Base-by-base conservation (phyloP, 2,113 vertebrate species). In the Thunnus thynnus region DNA sequence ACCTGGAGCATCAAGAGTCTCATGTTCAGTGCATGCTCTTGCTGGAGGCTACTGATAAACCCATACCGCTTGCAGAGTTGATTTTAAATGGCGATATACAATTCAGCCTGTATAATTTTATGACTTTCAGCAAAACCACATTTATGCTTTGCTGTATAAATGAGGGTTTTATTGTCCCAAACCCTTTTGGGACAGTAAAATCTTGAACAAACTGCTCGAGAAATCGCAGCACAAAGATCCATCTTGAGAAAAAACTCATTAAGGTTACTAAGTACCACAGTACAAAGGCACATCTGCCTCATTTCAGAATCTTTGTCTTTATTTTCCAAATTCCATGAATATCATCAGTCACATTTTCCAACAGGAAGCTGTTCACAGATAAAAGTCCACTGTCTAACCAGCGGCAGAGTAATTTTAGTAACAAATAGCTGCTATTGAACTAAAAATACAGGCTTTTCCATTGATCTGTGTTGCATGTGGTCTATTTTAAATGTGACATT, bases 401-500 rank as follows among this genome's bases (percentile, higher is more conserved):
- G 52, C 74, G 13, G 14, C 48, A 27, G 56, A 84, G 55, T 88
- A 82, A 86, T 85, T 93, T 86, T 90, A 86, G 85, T 4, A 86
- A 83, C 86, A 88, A 86, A 84, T 32, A 67, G 70, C 70, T 52
- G 36, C 78, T 27, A 20, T 68, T 80, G 73, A 89, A 71, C 91
- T 87, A 91, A 85, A 85, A 90, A 91, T 93, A 82, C 36, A 18
- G 44, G 41, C 4, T 69, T 84, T 84, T 65, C 65, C 78, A 84
- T 78, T 87, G 84, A 91, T 89, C 77, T 77, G 44, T 58, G 63
- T 52, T 66, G 60, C 80, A 72, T 92, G 65, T 44, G 54, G 83
- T 76, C 84, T 93, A 91, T 91, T 93, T 90, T 84, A 6, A 82
- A 75, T 72, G 4, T 77, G 77, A 86, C 87, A 72, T 85, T 88